Evolutionary conservation across 2,113 vertebrate species (phyloP).

Genomic region (Lampris megalopsis): DNA sequence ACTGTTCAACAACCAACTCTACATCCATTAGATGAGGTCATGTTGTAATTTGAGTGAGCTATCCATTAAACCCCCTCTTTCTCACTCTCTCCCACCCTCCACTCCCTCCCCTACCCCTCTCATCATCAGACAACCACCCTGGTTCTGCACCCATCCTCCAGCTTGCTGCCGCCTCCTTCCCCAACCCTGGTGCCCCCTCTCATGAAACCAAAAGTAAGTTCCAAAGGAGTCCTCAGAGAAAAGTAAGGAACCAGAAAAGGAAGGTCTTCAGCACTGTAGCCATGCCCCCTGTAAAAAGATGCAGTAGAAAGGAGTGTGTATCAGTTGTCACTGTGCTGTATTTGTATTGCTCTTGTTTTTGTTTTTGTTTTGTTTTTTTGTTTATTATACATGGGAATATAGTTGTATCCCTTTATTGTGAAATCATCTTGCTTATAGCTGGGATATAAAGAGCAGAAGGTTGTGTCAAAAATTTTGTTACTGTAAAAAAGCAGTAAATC

Average conservation of each 20-base stretch:
- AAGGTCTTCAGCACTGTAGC: background rate
- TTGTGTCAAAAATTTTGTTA: too few species aligned
- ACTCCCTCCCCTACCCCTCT: slow-evolving; percentile 42
- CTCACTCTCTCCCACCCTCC: slow-evolving; percentile 36
- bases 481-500: background rate
- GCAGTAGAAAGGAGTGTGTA: background rate
- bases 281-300: too few species aligned
- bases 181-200: slow-evolving; percentile 79
- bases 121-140: slow-evolving; percentile 83
- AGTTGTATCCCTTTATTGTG: background rate
- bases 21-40: slow-evolving; percentile 40
- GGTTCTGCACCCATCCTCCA: slow-evolving; percentile 85
- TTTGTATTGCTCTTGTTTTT: background rate
- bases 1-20: background rate
- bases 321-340: background rate
- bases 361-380: too few species aligned
- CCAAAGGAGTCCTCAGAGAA: slow-evolving; percentile 12
- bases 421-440: background rate
- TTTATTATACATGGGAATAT: background rate
- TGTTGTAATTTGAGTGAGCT: slow-evolving; percentile 54
- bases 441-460: too few species aligned
- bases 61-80: slow-evolving; percentile 61
- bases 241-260: too few species aligned
- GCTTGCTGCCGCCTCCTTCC: slow-evolving; percentile 84
- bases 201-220: slow-evolving; percentile 87